Evolutionary conservation across 1,140 invertebrate species (phyloP), one percentile per base, ranked within the genome.

Genomic region (Neuroterus valhalla): DNA sequence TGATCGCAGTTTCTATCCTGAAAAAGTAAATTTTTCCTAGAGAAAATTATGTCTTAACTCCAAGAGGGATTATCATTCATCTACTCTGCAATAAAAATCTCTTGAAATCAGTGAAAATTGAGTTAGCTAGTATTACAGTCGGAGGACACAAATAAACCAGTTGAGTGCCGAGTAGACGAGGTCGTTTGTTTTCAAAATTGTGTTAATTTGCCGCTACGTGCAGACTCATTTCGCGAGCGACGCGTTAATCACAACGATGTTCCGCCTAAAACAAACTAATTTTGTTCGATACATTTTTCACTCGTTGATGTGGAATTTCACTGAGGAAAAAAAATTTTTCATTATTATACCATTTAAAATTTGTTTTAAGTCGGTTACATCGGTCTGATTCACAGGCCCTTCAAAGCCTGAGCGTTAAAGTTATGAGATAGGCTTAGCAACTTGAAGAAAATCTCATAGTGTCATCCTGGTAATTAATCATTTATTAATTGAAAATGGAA

Each of bases 121-220:
- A 62, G 55, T 23, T 31, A 62, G 31, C 26, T 31, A 23, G 31
- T 62, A 62, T 62, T 62, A 62, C 26, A 62, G 55, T 38, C 31
- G 26, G 4, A 55, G 10, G 23, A 55, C 21, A 14, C 52, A 31
- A 26, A 62, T 62, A 62, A 62, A 46, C 44, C 70, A 75, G 69
- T 62, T 68, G 75, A 72, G 71, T 75, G 76, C 75, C 76, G 75
- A 76, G 70, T 71, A 66, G 76, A 77, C 75, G 71, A 66, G 69
- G 68, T 80, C 82, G 86, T 88, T 88, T 87, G 85, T 87, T 88
- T 87, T 86, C 82, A 82, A 85, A 87, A 87, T 87, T 86, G 86
- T 81, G 86, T 87, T 88, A 88, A 88, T 88, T 87, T 85, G 84
- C 79, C 81, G 79, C 82, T 80, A 80, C 78, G 70, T 67, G 72